phyloP scores from a whole-genome alignment of 1,140 invertebrate species.

The Halotydeus destructor region DNA sequence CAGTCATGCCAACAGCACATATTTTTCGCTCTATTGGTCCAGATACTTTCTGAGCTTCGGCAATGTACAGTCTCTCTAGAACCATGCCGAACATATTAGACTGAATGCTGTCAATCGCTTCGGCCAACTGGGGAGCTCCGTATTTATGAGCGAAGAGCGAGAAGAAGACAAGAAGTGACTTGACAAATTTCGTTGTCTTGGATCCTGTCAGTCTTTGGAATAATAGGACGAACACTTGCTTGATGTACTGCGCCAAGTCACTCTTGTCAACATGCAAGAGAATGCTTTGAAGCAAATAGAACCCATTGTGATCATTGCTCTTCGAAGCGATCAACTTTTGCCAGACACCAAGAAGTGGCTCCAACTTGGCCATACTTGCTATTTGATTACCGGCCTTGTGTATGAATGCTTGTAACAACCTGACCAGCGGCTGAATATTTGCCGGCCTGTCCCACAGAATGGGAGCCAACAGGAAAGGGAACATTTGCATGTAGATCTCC shows the following conservation, averaged over 20 bases:
- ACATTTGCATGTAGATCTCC: constrained; percentile 64
- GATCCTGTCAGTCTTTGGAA: constrained; percentile 75
- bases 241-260: constrained; percentile 48
- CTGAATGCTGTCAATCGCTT: constrained; percentile 66
- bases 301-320: constrained; percentile 86
- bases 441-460: constrained; percentile 74
- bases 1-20: constrained; percentile 63
- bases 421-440: constrained; percentile 72
- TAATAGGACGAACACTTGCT: constrained; percentile 68
- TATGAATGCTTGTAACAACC: constrained; percentile 67
- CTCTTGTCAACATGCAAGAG: constrained; percentile 45
- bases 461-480: constrained; percentile 65
- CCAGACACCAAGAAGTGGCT: constrained; percentile 62
- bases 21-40: constrained; percentile 65
- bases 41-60: constrained; percentile 64
- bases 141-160: constrained; percentile 59
- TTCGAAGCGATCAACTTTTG: constrained; percentile 90
- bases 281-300: constrained; percentile 64
- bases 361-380: constrained; percentile 40
- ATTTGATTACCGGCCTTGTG: constrained; percentile 48
- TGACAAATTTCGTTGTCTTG: constrained; percentile 83
- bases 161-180: constrained; percentile 67
- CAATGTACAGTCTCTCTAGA: constrained; percentile 58
- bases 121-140: constrained; percentile 43
- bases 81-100: constrained; percentile 83